Percentiles rank a stretch among this genome's conserved stretches.
These are phyloP conservation scores for Xanthostigma xanthostigma DNA, from an alignment of 2,888 invertebrate genomes.

Conservation along the genomic window DNA sequence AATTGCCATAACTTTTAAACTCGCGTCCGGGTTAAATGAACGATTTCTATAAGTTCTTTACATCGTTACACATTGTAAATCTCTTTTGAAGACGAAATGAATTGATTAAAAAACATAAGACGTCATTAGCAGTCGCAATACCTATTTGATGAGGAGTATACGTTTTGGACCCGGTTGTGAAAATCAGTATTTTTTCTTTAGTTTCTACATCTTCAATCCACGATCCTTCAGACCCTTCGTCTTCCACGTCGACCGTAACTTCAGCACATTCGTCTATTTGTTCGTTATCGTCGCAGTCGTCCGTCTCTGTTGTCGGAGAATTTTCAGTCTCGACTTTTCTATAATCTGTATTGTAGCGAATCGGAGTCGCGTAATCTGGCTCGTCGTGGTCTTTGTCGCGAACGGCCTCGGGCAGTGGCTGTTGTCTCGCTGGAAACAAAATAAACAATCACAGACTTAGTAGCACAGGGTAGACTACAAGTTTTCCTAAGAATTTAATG, in stretches of 20 bases:
- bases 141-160: conserved; percentile 78
- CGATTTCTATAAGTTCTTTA: too few relatives aligned
- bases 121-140: too few relatives aligned
- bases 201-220: conserved; percentile 33
- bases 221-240: conserved; percentile 4
- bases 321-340: conserved; percentile 33
- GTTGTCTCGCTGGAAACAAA: neutral
- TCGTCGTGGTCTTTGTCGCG: conserved; percentile 19
- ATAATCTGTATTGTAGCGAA: conserved; percentile 47
- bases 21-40: too few relatives aligned
- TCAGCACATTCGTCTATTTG: conserved; percentile 23
- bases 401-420: neutral
- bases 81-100: too few relatives aligned
- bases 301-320: conserved; percentile 17
- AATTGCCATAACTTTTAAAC: too few relatives aligned
- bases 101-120: too few relatives aligned
- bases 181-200: conserved; percentile 60
- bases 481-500: too few relatives aligned
- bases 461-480: too few relatives aligned
- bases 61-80: too few relatives aligned
- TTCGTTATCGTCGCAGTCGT: conserved; percentile 21
- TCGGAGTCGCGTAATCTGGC: conserved; percentile 37
- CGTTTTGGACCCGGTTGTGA: conserved; percentile 68
- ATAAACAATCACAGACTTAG: too few relatives aligned
- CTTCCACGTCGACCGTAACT: conserved; percentile 14